A percentile compares a stretch with the other conserved stretches of the same genome.
These are phyloP conservation scores for Eulacestoma nigropectus DNA, from an alignment of 2,113 vertebrate genomes.

Conservation along the genomic window DNA sequence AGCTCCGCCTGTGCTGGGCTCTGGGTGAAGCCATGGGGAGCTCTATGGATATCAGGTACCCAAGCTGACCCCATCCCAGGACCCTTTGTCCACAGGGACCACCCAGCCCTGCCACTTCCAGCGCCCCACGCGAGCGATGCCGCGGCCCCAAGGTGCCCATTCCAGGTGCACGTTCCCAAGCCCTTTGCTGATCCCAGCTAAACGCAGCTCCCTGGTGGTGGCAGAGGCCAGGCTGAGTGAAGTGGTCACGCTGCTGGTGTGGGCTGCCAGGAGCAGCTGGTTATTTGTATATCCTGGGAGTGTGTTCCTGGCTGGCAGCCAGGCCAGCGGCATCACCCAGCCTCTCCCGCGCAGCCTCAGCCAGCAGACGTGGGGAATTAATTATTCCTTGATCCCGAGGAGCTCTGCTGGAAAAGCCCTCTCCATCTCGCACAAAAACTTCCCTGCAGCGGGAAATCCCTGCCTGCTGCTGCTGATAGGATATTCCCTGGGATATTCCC, in stretches of 20 bases:
- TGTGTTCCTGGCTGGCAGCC: neutral
- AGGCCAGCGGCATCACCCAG: neutral
- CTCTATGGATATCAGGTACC: accelerated
- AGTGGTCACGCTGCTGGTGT: accelerated
- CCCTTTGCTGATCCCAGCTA: conserved; percentile 26
- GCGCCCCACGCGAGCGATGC: neutral
- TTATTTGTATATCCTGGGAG: neutral
- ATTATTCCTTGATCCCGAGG: neutral
- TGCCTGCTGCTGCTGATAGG: accelerated
- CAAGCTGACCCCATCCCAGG: neutral
- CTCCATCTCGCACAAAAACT: neutral
- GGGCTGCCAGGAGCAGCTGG: neutral
- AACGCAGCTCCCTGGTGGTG: neutral
- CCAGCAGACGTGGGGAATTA: neutral
- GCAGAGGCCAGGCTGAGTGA: neutral
- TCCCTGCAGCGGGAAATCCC: neutral
- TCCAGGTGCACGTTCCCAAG: neutral
- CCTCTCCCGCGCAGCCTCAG: neutral
- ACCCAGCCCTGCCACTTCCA: neutral
- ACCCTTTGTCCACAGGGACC: neutral
- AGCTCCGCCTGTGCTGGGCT: neutral
- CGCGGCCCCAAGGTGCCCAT: neutral
- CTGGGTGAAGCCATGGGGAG: accelerated
- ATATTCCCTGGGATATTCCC: neutral
- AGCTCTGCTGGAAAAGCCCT: neutral